Evolutionary conservation across 1,140 invertebrate species (phyloP).

Genomic region (Solenopsis fugax): DNA sequence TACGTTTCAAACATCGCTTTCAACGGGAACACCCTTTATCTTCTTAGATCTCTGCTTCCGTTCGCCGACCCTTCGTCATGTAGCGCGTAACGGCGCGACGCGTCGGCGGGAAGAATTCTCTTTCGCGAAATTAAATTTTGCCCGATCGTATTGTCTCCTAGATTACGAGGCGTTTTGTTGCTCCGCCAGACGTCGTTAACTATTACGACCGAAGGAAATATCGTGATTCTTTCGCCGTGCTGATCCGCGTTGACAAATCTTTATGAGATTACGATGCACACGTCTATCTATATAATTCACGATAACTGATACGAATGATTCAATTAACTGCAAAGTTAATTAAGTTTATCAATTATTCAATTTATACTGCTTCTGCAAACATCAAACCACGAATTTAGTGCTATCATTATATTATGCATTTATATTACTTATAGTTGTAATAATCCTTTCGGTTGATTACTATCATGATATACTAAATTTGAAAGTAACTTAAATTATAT

Average conservation of each 20-base stretch:
- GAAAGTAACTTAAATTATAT: neutral
- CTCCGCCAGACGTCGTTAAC: conserved; percentile 49
- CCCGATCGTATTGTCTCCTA: conserved; percentile 39
- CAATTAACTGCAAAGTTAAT: neutral
- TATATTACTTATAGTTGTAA: neutral
- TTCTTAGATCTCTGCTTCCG: conserved; percentile 68
- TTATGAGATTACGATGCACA: conserved; percentile 16
- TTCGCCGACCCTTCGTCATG: conserved; percentile 23
- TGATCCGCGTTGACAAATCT: conserved; percentile 48
- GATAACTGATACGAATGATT: conserved; percentile 1
- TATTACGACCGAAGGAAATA: conserved; percentile 21
- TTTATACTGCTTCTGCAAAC: conserved; percentile 13
- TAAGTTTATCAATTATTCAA: neutral
- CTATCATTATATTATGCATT: neutral
- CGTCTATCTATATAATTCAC: neutral
- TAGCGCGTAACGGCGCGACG: neutral
- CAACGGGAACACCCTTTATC: conserved; percentile 68
- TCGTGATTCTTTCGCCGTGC: conserved; percentile 1
- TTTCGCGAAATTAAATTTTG: conserved; percentile 70
- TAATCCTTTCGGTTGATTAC: neutral
- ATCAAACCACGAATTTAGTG: neutral
- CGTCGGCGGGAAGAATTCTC: conserved; percentile 26
- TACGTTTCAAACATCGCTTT: conserved; percentile 74
- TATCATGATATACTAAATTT: neutral
- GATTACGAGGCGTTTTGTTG: conserved; percentile 33